Evolutionary conservation across 2,888 invertebrate genomes (phyloP).

Genomic region (Hydropsyche betteni): DNA sequence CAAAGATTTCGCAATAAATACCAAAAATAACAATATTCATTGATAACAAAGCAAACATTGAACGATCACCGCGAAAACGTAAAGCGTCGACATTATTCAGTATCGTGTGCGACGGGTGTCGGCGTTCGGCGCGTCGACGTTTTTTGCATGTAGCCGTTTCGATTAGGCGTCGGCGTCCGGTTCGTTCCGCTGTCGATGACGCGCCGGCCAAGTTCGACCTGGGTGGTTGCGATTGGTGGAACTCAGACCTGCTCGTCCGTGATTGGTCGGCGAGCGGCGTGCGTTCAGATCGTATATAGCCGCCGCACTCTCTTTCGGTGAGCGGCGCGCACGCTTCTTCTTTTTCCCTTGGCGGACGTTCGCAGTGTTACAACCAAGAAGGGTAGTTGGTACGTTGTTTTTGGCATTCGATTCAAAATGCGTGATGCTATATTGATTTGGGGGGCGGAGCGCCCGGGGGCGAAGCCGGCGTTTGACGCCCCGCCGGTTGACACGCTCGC

Average conservation of each 20-base stretch:
- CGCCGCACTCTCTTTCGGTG: not conserved
- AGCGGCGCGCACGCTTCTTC: constrained; percentile 32
- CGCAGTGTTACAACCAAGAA: not conserved
- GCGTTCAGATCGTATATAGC: not conserved
- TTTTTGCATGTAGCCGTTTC: not conserved
- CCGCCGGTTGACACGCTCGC: not conserved
- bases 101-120: constrained; percentile 28
- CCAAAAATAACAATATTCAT: too few species aligned
- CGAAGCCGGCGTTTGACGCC: not conserved
- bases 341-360: not conserved
- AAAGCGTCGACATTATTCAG: not conserved
- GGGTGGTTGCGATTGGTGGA: not conserved
- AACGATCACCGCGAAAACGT: too few species aligned
- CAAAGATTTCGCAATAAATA: too few species aligned
- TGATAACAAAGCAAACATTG: too few species aligned
- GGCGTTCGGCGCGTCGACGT: not conserved
- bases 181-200: not conserved
- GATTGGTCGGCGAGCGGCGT: too few species aligned
- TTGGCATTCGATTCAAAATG: not conserved
- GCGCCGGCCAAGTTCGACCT: not conserved
- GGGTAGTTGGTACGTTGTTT: not conserved
- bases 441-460: constrained; percentile 12
- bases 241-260: not conserved
- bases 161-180: not conserved
- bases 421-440: not conserved